Base-by-base conservation (phyloP, 2,797 vertebrate species). In the Xenentodon cancila region DNA sequence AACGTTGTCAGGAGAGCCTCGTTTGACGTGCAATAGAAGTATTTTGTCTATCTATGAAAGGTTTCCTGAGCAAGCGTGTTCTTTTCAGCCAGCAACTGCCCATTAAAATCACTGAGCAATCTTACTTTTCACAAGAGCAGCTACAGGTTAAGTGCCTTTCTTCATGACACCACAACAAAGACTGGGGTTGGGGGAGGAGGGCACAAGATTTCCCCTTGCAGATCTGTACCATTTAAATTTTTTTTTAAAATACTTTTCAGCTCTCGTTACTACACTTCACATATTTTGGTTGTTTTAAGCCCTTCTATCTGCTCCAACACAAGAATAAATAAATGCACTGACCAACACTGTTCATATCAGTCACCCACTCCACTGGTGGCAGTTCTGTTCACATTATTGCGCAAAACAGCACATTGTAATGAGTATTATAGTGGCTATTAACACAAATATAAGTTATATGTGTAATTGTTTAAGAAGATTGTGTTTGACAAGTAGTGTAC, bases 101-200 rank as follows among this genome's bases (percentile, higher is more conserved):
- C 22, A 37, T 25, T 59, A 27, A 43, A 61, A 34, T 53, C 49
- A 42, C 3, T 47, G 40, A 71, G 71, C 63, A 77, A 27, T 19
- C 67, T 21, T 50, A 25, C 3, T 18, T 58, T 48, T 64, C 4
- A 59, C 49, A 70, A 30, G 37, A 62, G 56, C 45, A 59, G 59
- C 54, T 62, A 55, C 50, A 53, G 66, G 57, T 53, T 20, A 70
- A 82, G 87, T 87, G 87, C 85, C 85, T 89, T 84, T 60, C 78
- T 77, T 65, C 51, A 9, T 57, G 54, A 64, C 57, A 62, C 59
- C 59, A 61, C 18, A 60, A 20, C 51, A 47, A 42, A 53, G 42
- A 44, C 56, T 53, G 61, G 9, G 7, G 2, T 8, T 37, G 56
- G 19, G 32, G 54, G 43, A 52, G 30, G 34, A 48, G 22, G 13